These are phyloP conservation scores for Orchesella cincta DNA, from an alignment of 1,140 invertebrate species.

Conservation along the genomic window DNA sequence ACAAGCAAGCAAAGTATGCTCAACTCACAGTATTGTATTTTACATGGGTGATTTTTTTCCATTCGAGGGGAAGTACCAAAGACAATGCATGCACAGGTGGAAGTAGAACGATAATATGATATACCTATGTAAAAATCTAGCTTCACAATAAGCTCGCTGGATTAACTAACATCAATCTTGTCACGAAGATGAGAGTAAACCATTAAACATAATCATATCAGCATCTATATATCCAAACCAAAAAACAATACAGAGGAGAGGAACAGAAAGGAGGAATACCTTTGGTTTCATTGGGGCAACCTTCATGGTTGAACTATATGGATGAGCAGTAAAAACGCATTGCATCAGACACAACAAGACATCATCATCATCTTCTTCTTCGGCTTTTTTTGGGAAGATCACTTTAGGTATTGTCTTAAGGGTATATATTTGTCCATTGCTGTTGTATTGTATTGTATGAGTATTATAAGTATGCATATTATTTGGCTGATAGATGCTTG, in stretches of 20 bases:
- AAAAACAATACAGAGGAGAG: background rate
- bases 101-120: too few species aligned
- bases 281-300: background rate
- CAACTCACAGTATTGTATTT: background rate
- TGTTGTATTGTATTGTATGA: background rate
- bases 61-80: too few species aligned
- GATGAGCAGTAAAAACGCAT: background rate
- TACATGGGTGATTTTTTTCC: background rate
- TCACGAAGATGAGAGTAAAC: conserved; percentile 18
- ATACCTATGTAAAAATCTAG: too few species aligned
- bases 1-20: too few species aligned
- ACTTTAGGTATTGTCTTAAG: conserved; percentile 28
- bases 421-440: background rate
- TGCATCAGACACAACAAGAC: background rate
- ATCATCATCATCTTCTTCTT: background rate
- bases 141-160: conserved; percentile 3
- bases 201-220: conserved; percentile 27
- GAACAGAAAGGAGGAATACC: conserved; percentile 4
- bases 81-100: too few species aligned
- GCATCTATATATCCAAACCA: background rate
- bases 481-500: too few species aligned
- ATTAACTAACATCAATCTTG: conserved; percentile 23
- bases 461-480: too few species aligned
- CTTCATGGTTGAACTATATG: conserved; percentile 1
- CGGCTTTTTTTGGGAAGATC: background rate